Evolutionary conservation across 2,113 vertebrate species (phyloP).

Genomic region (Hassar affinis): DNA sequence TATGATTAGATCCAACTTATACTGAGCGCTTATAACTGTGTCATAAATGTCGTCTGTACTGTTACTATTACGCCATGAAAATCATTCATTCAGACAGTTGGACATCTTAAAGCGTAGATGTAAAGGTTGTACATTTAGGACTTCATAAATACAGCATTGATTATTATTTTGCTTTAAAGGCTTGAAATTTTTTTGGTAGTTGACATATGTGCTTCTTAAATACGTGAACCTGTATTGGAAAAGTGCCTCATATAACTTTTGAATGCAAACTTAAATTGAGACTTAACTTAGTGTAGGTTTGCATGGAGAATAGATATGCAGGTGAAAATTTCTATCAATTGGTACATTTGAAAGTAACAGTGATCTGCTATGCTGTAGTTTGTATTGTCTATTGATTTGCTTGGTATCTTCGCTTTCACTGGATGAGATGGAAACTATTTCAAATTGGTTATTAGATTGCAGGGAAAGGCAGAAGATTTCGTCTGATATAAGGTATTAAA

Average conservation of each 20-base stretch:
- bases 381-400: not conserved
- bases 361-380: not conserved
- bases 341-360: too few relatives aligned
- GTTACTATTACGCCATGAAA: not conserved
- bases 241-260: not conserved
- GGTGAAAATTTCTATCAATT: not conserved
- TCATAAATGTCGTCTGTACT: not conserved
- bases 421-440: not conserved
- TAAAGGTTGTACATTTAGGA: not conserved
- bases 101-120: not conserved
- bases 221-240: not conserved
- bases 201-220: not conserved
- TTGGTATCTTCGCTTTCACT: not conserved
- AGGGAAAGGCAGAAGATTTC: not conserved
- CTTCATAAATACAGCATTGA: not conserved
- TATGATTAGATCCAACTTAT: not conserved
- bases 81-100: not conserved
- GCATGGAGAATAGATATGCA: not conserved
- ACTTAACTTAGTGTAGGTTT: not conserved
- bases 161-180: not conserved
- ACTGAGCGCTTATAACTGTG: not conserved
- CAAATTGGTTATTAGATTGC: not conserved
- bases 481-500: not conserved
- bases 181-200: not conserved
- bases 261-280: not conserved